Evolutionary conservation across 2,113 vertebrate genomes (phyloP).

Genomic region (Pedionomus torquatus): DNA sequence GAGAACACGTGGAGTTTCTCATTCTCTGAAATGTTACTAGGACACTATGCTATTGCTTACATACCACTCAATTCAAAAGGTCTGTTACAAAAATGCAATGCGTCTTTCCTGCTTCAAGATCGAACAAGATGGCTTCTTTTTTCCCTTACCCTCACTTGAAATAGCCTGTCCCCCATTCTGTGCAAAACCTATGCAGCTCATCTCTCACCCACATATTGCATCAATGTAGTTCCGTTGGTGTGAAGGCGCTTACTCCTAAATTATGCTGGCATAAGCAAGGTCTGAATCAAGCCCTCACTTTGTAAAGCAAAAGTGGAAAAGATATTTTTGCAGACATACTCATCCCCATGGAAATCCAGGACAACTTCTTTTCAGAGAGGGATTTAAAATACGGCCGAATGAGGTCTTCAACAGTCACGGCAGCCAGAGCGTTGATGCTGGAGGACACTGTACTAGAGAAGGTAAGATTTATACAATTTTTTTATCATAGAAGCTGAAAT

Average conservation of each 20-base stretch:
- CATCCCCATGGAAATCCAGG: slow-evolving; percentile 87
- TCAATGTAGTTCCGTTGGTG: background rate
- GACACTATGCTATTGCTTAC: background rate
- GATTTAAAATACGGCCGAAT: slow-evolving; percentile 75
- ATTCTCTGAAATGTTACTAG: background rate
- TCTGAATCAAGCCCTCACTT: background rate
- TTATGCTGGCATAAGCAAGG: background rate
- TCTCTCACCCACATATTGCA: background rate
- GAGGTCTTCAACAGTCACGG: slow-evolving; percentile 89
- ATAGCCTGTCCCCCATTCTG: background rate
- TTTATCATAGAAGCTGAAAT: background rate
- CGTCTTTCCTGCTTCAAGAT: background rate
- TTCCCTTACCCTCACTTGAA: background rate
- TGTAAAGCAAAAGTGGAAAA: background rate
- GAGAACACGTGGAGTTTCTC: background rate
- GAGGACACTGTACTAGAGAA: slow-evolving; percentile 87
- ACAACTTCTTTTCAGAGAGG: slow-evolving; percentile 76
- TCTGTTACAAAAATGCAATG: background rate
- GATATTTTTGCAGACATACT: slow-evolving; percentile 75
- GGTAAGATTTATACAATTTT: background rate
- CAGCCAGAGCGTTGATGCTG: slow-evolving; percentile 90
- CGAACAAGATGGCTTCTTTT: background rate
- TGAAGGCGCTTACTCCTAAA: background rate
- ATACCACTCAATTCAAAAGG: background rate
- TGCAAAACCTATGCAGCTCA: background rate